These are phyloP conservation scores for Sebastes diaconus DNA, from an alignment of 2,797 vertebrate species.

Conservation along the genomic window DNA sequence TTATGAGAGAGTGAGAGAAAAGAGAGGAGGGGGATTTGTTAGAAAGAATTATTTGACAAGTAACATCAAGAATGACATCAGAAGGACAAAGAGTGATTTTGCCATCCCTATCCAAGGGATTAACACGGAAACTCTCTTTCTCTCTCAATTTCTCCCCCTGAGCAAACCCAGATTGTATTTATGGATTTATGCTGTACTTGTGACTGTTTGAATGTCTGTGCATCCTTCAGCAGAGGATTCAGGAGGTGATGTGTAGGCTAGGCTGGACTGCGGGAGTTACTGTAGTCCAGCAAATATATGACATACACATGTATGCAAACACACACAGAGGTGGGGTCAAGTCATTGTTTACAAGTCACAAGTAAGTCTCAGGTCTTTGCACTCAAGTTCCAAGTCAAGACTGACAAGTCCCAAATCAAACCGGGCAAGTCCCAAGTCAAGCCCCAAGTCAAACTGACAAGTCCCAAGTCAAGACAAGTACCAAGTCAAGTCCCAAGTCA, in stretches of 20 bases:
- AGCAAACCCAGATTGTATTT: conserved; percentile 66
- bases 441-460: too few species aligned
- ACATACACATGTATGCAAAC: background rate
- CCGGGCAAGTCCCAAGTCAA: too few species aligned
- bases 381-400: too few species aligned
- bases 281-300: background rate
- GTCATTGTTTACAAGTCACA: too few species aligned
- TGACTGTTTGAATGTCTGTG: conserved; percentile 27
- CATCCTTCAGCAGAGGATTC: conserved; percentile 29
- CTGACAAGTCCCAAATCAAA: too few species aligned
- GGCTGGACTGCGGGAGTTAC: conserved; percentile 25
- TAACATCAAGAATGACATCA: conserved; percentile 73
- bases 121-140: conserved; percentile 62
- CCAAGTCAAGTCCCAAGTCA: too few species aligned
- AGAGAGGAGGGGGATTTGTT: conserved; percentile 34
- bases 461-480: too few species aligned
- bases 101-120: conserved; percentile 68
- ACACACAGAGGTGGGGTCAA: background rate
- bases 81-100: conserved; percentile 76
- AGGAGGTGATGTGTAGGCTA: conserved; percentile 33
- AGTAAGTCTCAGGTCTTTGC: too few species aligned
- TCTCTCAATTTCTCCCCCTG: conserved; percentile 39
- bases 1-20: conserved; percentile 15
- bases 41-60: conserved; percentile 58
- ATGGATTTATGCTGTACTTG: conserved; percentile 65